phyloP scores from a whole-genome alignment of 2,888 invertebrate genomes.

The Leptopterna dolabrata region DNA sequence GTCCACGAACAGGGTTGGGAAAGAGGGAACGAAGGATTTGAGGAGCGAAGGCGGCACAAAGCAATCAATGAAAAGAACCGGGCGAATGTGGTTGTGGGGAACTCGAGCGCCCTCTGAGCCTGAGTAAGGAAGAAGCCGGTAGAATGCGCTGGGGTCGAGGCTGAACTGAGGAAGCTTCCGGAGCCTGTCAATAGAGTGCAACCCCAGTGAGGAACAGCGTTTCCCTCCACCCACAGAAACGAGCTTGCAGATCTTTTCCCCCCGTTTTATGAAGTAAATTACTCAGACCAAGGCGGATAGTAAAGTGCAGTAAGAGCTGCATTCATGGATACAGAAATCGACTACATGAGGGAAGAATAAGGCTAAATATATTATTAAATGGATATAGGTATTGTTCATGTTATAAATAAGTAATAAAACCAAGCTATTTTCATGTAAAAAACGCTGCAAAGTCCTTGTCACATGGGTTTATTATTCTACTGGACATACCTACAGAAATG shows the following conservation, averaged over 20 bases:
- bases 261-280: not conserved
- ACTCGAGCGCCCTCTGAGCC: conserved; percentile 2
- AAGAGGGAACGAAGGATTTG: conserved; percentile 8
- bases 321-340: no score
- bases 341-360: no score
- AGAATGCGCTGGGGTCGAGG: conserved; percentile 27
- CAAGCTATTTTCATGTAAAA: no score
- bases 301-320: no score
- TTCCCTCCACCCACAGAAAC: not conserved
- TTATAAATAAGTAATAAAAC: no score
- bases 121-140: not conserved
- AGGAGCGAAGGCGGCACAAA: conserved; percentile 18
- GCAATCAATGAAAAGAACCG: conserved; percentile 53
- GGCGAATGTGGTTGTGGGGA: not conserved
- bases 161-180: not conserved
- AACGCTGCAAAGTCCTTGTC: no score
- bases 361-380: no score
- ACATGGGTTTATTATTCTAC: no score
- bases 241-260: no score
- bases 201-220: not conserved
- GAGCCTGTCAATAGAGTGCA: not conserved
- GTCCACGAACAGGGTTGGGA: conserved; percentile 4
- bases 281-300: not conserved
- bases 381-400: no score
- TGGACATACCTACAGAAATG: no score